Conservation (phyloP, 2,797 vertebrate species). For the Pitangus sulphuratus region DNA sequence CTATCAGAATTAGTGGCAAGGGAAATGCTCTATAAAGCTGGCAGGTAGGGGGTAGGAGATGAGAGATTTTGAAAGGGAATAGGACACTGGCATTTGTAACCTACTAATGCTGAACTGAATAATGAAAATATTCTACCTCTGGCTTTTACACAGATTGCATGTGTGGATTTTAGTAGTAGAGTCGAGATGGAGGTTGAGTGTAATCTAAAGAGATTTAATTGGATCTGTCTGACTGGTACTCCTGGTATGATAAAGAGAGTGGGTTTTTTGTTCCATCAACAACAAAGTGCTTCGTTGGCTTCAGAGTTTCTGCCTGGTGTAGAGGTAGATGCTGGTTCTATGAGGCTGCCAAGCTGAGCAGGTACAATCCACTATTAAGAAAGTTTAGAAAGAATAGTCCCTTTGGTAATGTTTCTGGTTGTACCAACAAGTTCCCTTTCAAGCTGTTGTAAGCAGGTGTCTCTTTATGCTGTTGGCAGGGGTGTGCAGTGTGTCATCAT, state of each 20-base stretch:
- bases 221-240: not conserved
- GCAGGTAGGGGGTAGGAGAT: slow-evolving; percentile 49
- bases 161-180: not conserved
- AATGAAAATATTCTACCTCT: not conserved
- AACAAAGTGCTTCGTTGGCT: not conserved
- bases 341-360: not conserved
- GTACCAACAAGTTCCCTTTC: not conserved
- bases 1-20: slow-evolving; percentile 72
- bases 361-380: not conserved
- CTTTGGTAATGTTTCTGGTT: not conserved
- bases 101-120: not conserved
- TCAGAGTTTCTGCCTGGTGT: not conserved
- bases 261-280: not conserved
- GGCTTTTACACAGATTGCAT: not conserved
- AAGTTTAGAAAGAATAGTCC: not conserved
- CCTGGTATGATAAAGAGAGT: fast-evolving
- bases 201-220: not conserved
- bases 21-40: slow-evolving; percentile 60
- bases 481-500: slow-evolving; percentile 17
- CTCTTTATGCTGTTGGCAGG: slow-evolving; percentile 40
- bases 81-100: slow-evolving; percentile 66
- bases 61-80: slow-evolving; percentile 62
- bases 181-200: not conserved
- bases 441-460: slow-evolving; percentile 52
- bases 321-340: not conserved